phyloP scores from a whole-genome alignment of 2,888 invertebrate species.

The Sphaerophoria rueppellii region DNA sequence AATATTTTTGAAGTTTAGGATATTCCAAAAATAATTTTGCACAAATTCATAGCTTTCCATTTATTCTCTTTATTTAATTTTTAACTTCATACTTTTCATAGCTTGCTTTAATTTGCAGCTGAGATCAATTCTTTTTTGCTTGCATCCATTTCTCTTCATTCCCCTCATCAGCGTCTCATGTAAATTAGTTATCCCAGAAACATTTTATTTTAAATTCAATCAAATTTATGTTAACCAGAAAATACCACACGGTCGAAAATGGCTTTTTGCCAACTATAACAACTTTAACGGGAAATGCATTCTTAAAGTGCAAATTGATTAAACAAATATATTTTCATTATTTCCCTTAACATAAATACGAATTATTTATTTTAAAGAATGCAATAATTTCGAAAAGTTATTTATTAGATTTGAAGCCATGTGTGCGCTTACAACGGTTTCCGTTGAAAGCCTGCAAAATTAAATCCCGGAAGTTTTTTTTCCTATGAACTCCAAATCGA shows the following conservation, averaged over 20 bases:
- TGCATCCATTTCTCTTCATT: not conserved
- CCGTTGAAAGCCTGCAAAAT: no score
- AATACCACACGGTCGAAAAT: constrained; percentile 20
- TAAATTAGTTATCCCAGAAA: not conserved
- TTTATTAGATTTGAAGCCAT: not conserved
- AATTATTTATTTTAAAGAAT: not conserved
- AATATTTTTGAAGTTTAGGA: no score
- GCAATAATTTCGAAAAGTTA: not conserved
- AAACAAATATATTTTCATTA: constrained; percentile 46
- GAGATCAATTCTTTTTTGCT: no score
- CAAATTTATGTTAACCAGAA: not conserved
- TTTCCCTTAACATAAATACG: not conserved
- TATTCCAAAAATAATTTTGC: no score
- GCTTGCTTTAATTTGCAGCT: no score
- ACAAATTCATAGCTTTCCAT: no score
- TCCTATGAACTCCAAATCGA: no score
- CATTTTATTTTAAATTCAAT: constrained; percentile 7
- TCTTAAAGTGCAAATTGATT: constrained; percentile 50
- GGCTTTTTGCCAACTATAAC: constrained; percentile 66
- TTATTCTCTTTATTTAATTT: no score
- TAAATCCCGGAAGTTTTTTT: no score
- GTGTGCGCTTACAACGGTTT: no score
- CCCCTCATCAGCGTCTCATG: constrained; percentile 19
- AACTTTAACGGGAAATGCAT: constrained; percentile 64
- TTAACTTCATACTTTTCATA: no score